phyloP scores from a whole-genome alignment of 2,797 vertebrate genomes.

The Xerus rutilus region DNA sequence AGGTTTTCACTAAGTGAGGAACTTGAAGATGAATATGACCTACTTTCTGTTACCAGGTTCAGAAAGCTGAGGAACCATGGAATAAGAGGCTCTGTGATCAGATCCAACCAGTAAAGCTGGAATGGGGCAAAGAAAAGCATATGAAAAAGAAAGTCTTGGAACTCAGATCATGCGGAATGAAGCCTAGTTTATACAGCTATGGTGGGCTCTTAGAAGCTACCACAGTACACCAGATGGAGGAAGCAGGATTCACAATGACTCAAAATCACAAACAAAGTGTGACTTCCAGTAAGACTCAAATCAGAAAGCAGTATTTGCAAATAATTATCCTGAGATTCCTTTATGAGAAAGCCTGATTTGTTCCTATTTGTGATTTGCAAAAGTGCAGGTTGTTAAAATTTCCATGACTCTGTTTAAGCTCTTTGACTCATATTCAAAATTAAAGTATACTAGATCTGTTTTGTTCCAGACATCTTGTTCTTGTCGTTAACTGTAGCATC shows the following conservation, averaged over 20 bases:
- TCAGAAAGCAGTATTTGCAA: constrained; percentile 81
- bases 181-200: not conserved
- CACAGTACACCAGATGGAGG: not conserved
- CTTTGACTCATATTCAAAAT: constrained; percentile 1
- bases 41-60: not conserved
- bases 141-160: not conserved
- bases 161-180: not conserved
- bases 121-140: not conserved
- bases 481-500: not conserved
- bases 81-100: not conserved
- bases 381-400: not conserved
- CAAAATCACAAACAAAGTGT: constrained; percentile 1
- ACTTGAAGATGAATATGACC: not conserved
- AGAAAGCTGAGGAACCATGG: not conserved
- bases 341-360: constrained; percentile 56
- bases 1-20: not conserved
- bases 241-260: constrained; percentile 3
- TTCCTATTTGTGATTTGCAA: constrained; percentile 10
- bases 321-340: constrained; percentile 72
- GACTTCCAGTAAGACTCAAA: constrained; percentile 60
- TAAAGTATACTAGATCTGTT: not conserved
- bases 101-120: not conserved
- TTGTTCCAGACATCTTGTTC: not conserved
- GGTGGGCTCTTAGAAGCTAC: not conserved
- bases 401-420: not conserved